These are phyloP conservation scores for Fragum whitleyi DNA, from an alignment of 2,888 invertebrate species.

Conservation along the genomic window DNA sequence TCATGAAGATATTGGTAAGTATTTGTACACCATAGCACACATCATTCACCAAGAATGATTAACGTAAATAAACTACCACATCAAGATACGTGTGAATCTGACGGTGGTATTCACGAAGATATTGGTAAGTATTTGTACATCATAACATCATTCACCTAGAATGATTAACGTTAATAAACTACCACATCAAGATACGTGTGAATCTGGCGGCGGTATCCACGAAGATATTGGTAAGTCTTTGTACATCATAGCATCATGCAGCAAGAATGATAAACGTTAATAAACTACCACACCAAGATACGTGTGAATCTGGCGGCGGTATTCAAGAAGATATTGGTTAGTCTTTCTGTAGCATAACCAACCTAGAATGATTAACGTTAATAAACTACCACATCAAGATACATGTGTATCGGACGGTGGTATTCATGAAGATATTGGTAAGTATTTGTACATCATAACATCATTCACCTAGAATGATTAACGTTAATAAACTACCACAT, in stretches of 20 bases:
- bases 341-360: background rate
- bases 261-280: constrained; percentile 7
- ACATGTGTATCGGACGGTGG: constrained; percentile 64
- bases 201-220: constrained; percentile 48
- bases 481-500: constrained; percentile 39
- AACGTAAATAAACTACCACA: constrained; percentile 37
- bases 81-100: constrained; percentile 65
- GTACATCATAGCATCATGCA: constrained; percentile 21
- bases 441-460: no score
- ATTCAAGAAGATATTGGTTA: constrained; percentile 63
- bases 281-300: constrained; percentile 53
- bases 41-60: constrained; percentile 25
- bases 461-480: constrained; percentile 7
- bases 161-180: constrained; percentile 27
- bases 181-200: constrained; percentile 61
- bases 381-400: constrained; percentile 56
- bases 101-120: constrained; percentile 62
- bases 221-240: constrained; percentile 68
- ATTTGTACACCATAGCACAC: background rate
- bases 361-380: constrained; percentile 5
- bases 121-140: constrained; percentile 59
- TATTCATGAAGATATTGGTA: constrained; percentile 65
- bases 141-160: constrained; percentile 13
- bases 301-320: constrained; percentile 24
- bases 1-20: constrained; percentile 61